Evolutionary conservation across 2,113 vertebrate genomes (phyloP), one percentile per base, ranked within the genome.

Genomic region (Leiothrix lutea): DNA sequence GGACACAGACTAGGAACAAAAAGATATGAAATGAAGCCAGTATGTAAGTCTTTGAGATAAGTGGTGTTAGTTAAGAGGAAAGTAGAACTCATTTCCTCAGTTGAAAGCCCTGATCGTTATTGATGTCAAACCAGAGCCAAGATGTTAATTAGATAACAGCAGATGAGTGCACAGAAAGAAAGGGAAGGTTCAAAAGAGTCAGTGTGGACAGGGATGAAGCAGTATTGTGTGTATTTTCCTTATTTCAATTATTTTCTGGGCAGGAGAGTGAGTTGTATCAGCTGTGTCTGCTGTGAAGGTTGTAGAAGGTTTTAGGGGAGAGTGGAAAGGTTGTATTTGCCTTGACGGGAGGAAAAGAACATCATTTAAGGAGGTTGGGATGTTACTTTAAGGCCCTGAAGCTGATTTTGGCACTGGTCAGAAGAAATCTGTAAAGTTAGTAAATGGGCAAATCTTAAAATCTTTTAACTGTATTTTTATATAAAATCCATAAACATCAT

Each of bases 281-380:
- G 16, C 58, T 36, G 1, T 35, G 29, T 28, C 8, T 62, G 53
- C 42, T 67, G 7, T 8, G 53, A 20, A 67, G 36, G 9, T 20
- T 92, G 31, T 3, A 2, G 40, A 10, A 66, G 36, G 9, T 28
- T 92, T 58, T 4, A 2, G 36, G 9, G 35, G 5, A 38, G 60
- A 58, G 10, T 3, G 19, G 31, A 18, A 74, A 71, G 7, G 14
- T 36, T 70, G 3, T 11, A 17, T 70, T 80, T 69, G 51, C 9
- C 5, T 7, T 48, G 33, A 42, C 33, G 20, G 28, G 38, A 69
- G 24, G 25, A 36, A 61, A 53, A 62, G 44, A 33, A 3, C 21
- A 38, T 72, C 5, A 6, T 33, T 47, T 8, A 40, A 24, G 5
- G 14, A 5, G 26, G 1, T 1, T 53, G 13, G 20, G n/a, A n/a